Base-by-base conservation (phyloP, 2,888 invertebrate genomes). In the Volucella bombylans region DNA sequence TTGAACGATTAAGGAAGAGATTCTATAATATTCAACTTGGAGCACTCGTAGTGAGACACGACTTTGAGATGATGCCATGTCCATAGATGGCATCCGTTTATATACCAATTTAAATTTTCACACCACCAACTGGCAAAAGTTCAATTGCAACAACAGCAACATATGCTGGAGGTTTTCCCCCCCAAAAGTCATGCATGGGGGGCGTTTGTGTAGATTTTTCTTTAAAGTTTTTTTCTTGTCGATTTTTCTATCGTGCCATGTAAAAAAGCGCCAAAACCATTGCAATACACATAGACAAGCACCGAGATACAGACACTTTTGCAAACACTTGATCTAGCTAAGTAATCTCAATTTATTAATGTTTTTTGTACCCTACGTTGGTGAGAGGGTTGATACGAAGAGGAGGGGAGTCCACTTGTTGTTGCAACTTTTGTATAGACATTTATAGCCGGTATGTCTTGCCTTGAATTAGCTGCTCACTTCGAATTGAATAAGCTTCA, bases 81-180 rank as follows among this genome's bases (percentile, higher is more conserved):
- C 85, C 81, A 85, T 77, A 82, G 78, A 86, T 54, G 86, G 86
- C 72, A 86, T 73, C 86, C 73, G 73, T 82, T 86, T 86, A 86
- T 86, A 86, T 86, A 86, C 77, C 82, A 12, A 81, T 77, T 80
- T 81, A 64, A 23, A n/a, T 85, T 81, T 85, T 85, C 81, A 77
- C 85, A 72, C 85, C 61, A 72, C 67, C 62, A 76, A 55, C 81
- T 76, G 23, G 55, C 76, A 77, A 85, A 85, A 85, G 81, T 81
- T 85, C 81, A 72, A 85, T 81, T 77, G 81, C 81, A 81, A 76
- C 76, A 67, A 71, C 62, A 79, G 61, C 41, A 41, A 41, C 31
- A 31, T 31, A 31, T 45, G 52, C n/a, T 57, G 47, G 76, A 15
- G 45, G 57, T 47, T 69, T 41, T 71, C 49, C 54, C 69, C 71